Evolutionary conservation across 2,113 vertebrate genomes (phyloP).

Genomic region (Dasypus novemcinctus): DNA sequence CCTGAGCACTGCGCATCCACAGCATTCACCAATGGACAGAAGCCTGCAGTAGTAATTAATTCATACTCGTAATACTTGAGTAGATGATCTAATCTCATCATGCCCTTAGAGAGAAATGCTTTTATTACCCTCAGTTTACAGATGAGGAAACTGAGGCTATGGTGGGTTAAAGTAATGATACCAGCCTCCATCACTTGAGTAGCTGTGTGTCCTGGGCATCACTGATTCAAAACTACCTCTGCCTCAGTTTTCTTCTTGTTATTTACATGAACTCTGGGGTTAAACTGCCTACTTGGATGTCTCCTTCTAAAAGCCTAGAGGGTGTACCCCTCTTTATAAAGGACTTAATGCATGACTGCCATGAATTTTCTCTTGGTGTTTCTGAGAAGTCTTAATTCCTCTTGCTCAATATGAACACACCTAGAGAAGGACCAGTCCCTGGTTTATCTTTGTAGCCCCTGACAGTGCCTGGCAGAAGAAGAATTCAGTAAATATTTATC

Average conservation of each 20-base stretch:
- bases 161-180: background rate
- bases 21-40: background rate
- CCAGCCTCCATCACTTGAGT: no score
- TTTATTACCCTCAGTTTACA: background rate
- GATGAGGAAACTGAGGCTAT: background rate
- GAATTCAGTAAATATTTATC: background rate
- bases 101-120: background rate
- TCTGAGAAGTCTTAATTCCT: background rate
- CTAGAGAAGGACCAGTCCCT: background rate
- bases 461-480: background rate
- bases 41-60: background rate
- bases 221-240: no score
- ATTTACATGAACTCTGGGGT: no score
- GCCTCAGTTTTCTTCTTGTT: no score
- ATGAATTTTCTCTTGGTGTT: background rate
- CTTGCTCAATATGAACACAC: background rate
- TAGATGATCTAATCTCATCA: background rate
- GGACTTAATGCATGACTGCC: background rate
- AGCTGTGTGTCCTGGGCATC: no score
- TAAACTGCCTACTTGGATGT: background rate
- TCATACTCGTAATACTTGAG: background rate
- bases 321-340: background rate
- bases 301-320: background rate
- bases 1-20: rapidly evolving
- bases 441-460: background rate